Evolutionary conservation across 2,113 vertebrate genomes (phyloP).

Genomic region (Micronycteris hirsuta): DNA sequence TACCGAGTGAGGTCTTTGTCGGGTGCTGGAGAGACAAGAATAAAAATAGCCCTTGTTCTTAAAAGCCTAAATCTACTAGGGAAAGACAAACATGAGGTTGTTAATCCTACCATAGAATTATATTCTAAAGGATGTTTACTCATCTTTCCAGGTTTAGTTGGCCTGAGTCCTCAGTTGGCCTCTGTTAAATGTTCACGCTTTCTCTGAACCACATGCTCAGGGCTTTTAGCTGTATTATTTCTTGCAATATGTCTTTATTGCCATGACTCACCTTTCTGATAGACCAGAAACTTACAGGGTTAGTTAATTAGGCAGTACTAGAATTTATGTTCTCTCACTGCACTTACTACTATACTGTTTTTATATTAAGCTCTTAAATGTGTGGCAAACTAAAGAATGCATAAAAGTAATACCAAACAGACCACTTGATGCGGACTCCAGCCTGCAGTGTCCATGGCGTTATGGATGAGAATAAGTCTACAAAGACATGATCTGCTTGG

Average conservation of each 20-base stretch:
- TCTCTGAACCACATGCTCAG: background rate
- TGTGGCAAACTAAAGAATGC: background rate
- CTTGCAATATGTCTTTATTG: background rate
- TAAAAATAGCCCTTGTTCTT: background rate
- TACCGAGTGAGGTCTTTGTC: background rate
- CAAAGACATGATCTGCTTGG: too few species aligned
- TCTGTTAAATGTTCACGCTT: background rate
- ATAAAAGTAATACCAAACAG: background rate
- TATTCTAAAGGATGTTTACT: background rate
- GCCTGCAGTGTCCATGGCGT: too few species aligned
- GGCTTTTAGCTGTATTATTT: background rate
- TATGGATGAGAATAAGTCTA: too few species aligned
- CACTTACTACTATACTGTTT: background rate
- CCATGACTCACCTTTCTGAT: background rate
- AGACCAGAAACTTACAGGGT: background rate
- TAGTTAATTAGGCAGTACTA: background rate
- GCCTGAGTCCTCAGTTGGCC: too few species aligned
- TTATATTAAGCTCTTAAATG: background rate
- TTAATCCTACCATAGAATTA: background rate
- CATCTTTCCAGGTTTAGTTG: background rate
- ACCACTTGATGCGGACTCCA: too few species aligned
- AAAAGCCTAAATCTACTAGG: background rate
- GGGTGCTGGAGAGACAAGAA: background rate
- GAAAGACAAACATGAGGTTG: background rate
- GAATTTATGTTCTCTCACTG: background rate